Base-by-base conservation (phyloP, 2,888 invertebrate species). In the Sminthurides aquaticus region DNA sequence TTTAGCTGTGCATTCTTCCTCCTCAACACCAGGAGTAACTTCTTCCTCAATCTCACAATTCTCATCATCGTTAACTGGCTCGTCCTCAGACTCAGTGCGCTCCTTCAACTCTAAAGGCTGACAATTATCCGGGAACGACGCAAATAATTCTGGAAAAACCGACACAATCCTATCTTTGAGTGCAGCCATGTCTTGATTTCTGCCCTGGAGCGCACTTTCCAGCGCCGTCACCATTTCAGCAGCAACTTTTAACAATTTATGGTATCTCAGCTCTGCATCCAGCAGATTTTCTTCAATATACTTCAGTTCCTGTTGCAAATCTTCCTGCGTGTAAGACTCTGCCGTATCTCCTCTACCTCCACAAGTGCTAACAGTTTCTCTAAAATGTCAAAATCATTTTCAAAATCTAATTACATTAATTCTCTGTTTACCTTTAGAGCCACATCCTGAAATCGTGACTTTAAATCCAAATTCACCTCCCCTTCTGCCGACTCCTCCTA, bases 131-230 rank as follows among this genome's bases (percentile, higher is more conserved):
- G 43, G 43, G 15, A 34, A 11, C 43, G 43, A 34, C 15, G 5
- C 43, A 34, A 62, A 60, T 11, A 62, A 49, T 59, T 65, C 65
- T 18, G 67, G 65, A 48, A 64, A 66, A 8, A 58, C 57, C 1
- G 26, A 11, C 5, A 48, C 59, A 1, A 65, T 49, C 3, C 59
- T 29, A 24, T 1, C 20, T 20, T 27, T 22, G 5, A 67, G 55
- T 3, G 49, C 49, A 11, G 28, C 28, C 61, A 67, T 64, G 49
- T 65, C 59, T 22, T 67, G 64, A 15, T 43, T 57, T 61, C 60
- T 48, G 2, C 67, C 67, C 29, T 67, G 61, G 5, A 64, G 58
- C n/a, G 64, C 64, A 1, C 49, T 22, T 26, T 67, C 67, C 20
- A 67, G 34, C 0, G 67, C 62, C 1, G 28, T 60, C 18, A 64